A percentile compares a stretch with the other conserved stretches of the same genome.
Conservation (phyloP, 2,888 invertebrate genomes). For the Ornithoptera alexandrae region DNA sequence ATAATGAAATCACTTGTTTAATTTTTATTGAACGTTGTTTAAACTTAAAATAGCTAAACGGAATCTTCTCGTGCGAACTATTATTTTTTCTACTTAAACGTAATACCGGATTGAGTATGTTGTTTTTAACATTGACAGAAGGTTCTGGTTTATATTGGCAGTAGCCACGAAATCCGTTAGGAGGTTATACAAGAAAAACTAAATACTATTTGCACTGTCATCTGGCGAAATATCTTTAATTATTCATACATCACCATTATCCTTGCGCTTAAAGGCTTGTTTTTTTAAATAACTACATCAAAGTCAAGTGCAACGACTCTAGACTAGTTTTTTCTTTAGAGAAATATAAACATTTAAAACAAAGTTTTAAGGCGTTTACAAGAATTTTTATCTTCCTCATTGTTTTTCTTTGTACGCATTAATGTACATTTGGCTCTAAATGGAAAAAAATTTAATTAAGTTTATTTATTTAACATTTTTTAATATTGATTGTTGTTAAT, state of each 20-base stretch:
- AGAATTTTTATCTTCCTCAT: neutral
- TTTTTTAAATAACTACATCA: neutral
- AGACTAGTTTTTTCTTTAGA: constrained; percentile 1
- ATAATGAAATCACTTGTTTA: neutral
- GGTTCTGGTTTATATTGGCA: neutral
- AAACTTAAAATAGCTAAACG: neutral
- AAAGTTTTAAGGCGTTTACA: neutral
- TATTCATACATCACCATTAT: neutral
- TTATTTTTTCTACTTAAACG: neutral
- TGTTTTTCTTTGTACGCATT: neutral
- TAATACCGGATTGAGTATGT: neutral
- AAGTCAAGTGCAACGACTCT: constrained; percentile 2
- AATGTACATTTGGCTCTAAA: no score
- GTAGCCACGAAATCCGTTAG: neutral
- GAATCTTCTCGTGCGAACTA: neutral
- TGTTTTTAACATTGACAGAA: neutral
- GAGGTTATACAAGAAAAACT: constrained; percentile 3
- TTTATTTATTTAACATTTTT: no score
- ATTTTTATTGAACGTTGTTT: neutral
- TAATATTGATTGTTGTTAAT: no score
- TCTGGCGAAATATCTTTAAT: neutral
- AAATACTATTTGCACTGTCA: constrained; percentile 1
- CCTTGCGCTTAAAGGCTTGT: neutral
- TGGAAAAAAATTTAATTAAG: no score
- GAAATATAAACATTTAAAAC: neutral